Conservation (phyloP, 2,888 invertebrate species). For the Patella depressa region DNA sequence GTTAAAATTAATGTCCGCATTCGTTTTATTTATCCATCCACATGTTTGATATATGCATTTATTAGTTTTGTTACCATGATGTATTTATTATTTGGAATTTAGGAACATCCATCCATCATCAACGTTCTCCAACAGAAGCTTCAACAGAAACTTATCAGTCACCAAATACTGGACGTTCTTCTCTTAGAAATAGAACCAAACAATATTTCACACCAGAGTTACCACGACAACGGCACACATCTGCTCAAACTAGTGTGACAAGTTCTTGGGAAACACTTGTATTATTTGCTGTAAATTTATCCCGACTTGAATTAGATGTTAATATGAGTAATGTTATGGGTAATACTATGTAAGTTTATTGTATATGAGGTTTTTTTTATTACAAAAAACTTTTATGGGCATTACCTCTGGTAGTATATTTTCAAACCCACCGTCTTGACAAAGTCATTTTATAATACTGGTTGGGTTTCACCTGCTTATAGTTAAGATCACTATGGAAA, state of each 20-base stretch:
- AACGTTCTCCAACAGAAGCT: background rate
- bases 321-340: slow-evolving; percentile 99
- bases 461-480: background rate
- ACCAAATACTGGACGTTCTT: background rate
- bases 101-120: background rate
- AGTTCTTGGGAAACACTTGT: slow-evolving; percentile 93
- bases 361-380: background rate
- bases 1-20: too few species aligned
- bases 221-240: slow-evolving; percentile 20
- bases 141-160: background rate
- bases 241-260: slow-evolving; percentile 28
- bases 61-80: too few species aligned
- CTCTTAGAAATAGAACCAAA: slow-evolving; percentile 27
- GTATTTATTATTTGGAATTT: too few species aligned
- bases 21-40: too few species aligned
- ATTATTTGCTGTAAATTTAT: slow-evolving; percentile 95
- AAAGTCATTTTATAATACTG: background rate
- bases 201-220: slow-evolving; percentile 35
- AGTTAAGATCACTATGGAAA: background rate
- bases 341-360: slow-evolving; percentile 84
- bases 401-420: too few species aligned
- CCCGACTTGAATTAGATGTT: slow-evolving; percentile 95
- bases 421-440: background rate
- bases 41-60: too few species aligned
- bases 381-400: too few species aligned